Percentiles rank a stretch among this genome's conserved stretches.
Conservation (phyloP, 2,888 invertebrate species). For the Sicus ferrugineus region DNA sequence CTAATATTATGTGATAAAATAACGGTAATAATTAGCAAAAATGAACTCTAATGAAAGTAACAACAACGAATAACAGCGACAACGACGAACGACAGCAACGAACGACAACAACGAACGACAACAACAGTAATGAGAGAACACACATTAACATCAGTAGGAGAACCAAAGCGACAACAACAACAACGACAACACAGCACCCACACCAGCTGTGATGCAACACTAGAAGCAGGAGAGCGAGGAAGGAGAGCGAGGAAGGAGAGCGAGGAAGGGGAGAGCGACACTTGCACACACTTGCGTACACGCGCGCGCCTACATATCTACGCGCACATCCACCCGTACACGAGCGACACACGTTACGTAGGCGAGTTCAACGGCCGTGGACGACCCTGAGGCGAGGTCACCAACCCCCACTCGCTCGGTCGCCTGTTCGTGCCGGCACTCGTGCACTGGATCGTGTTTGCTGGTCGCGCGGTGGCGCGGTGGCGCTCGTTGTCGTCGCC, state of each 20-base stretch:
- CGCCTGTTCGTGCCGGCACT: constrained; percentile 9
- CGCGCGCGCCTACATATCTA: not conserved
- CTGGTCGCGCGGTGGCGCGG: constrained; percentile 16
- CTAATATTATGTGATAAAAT: too few relatives aligned
- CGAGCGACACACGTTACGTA: not conserved
- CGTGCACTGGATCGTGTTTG: constrained; percentile 28
- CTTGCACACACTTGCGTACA: constrained; percentile 1
- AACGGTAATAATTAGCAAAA: too few relatives aligned
- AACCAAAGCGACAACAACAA: constrained; percentile 2
- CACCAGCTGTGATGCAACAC: not conserved
- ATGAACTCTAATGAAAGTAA: too few relatives aligned
- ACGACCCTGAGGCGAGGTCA: constrained; percentile 66
- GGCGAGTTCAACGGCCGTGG: constrained; percentile 62
- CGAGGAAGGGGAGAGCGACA: not conserved
- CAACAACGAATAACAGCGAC: not conserved
- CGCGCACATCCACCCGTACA: not conserved
- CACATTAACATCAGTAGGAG: constrained; percentile 12
- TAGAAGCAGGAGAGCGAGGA: not conserved
- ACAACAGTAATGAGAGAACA: not conserved
- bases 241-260: not conserved
- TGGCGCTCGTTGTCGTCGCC: constrained; percentile 10
- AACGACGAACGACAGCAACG: not conserved
- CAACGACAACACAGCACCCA: not conserved
- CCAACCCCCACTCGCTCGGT: constrained; percentile 58
- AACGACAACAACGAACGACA: not conserved